phyloP scores from a whole-genome alignment of 2,797 vertebrate species.

The Channallabes apus region DNA sequence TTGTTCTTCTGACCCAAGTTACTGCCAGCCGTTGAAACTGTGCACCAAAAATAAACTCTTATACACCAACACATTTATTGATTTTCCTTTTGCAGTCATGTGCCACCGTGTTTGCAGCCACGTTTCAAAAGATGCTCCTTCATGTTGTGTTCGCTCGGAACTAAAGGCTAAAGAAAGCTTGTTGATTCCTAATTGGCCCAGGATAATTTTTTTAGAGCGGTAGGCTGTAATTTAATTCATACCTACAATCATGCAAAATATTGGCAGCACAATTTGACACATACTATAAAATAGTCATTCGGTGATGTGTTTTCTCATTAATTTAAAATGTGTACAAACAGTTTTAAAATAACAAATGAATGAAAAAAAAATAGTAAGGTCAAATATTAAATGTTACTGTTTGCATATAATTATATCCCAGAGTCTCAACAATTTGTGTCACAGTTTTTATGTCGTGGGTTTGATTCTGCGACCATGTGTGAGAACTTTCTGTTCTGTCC shows the following conservation, averaged over 20 bases:
- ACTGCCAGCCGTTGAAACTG: slow-evolving; percentile 16
- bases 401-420: not conserved
- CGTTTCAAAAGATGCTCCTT: slow-evolving; percentile 5
- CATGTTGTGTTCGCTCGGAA: not conserved
- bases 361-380: too few species aligned
- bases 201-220: not conserved
- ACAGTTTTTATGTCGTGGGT: not conserved
- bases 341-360: too few species aligned
- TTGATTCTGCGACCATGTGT: not conserved
- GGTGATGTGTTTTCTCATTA: not conserved
- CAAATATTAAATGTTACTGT: not conserved
- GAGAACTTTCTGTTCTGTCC: not conserved
- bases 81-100: slow-evolving; percentile 26
- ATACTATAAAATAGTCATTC: not conserved
- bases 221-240: not conserved
- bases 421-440: not conserved
- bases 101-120: not conserved
- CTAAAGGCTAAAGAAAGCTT: not conserved
- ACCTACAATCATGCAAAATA: not conserved
- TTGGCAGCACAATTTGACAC: not conserved
- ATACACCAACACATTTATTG: slow-evolving; percentile 17
- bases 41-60: slow-evolving; percentile 19
- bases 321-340: not conserved
- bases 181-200: not conserved
- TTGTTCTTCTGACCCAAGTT: slow-evolving; percentile 7